Percentiles rank a stretch among this genome's conserved stretches.
phyloP scores from a whole-genome alignment of 2,888 invertebrate species.

The Trimorus sp. region DNA sequence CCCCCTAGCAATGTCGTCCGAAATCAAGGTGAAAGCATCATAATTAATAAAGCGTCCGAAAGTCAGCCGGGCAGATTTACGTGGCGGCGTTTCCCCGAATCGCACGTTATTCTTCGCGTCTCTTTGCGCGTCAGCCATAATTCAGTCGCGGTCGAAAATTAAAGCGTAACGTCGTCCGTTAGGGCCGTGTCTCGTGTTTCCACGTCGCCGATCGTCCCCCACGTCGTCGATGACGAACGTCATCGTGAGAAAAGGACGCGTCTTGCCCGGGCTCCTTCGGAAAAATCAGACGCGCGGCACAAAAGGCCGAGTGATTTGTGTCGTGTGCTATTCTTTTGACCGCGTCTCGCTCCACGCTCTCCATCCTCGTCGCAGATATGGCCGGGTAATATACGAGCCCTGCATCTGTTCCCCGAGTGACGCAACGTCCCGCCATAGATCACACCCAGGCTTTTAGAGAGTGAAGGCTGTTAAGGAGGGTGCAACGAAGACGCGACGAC shows the following conservation, averaged over 20 bases:
- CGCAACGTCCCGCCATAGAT: constrained; percentile 87
- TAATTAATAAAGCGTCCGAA: too few relatives aligned
- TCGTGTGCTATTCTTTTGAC: constrained; percentile 79
- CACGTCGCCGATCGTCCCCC: constrained; percentile 52
- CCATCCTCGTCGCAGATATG: constrained; percentile 76
- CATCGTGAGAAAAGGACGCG: constrained; percentile 56
- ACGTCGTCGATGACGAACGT: constrained; percentile 57
- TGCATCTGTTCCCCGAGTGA: constrained; percentile 83
- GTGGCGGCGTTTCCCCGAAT: constrained; percentile 35
- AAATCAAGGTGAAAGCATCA: too few relatives aligned
- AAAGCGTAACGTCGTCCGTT: constrained; percentile 60
- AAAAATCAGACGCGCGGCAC: constrained; percentile 69
- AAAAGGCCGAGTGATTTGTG: constrained; percentile 80
- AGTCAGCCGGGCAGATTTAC: constrained; percentile 32
- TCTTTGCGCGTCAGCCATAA: constrained; percentile 50
- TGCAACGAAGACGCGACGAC: constrained; percentile 71
- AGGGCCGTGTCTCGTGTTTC: constrained; percentile 49
- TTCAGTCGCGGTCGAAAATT: constrained; percentile 48
- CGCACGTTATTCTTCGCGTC: constrained; percentile 52
- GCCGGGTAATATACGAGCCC: constrained; percentile 81
- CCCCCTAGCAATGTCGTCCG: too few relatives aligned
- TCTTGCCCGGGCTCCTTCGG: constrained; percentile 51
- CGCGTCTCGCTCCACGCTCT: constrained; percentile 61
- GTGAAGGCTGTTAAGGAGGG: constrained; percentile 83
- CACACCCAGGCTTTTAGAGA: constrained; percentile 85